Percentiles rank a stretch among this genome's conserved stretches.
phyloP scores from a whole-genome alignment of 2,888 invertebrate species.

The Agrochola circellaris region DNA sequence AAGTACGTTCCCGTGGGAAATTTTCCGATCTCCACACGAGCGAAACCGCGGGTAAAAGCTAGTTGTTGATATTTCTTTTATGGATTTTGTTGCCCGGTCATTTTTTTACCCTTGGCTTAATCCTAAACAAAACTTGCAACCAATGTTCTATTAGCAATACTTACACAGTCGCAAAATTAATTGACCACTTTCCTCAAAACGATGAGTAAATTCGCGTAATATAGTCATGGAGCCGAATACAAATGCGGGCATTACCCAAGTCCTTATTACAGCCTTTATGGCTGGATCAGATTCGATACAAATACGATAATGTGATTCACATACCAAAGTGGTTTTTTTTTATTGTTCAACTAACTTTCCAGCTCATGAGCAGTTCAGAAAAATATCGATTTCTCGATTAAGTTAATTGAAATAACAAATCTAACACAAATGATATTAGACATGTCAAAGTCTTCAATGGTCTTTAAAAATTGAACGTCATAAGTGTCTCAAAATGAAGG shows the following conservation, averaged over 20 bases:
- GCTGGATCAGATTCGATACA: slow-evolving; percentile 42
- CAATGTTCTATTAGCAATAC: not conserved
- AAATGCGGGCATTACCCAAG: slow-evolving; percentile 48
- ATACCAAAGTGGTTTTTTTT: slow-evolving; percentile 34
- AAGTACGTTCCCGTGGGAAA: too few relatives aligned
- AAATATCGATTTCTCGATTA: not conserved
- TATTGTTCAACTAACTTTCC: not conserved
- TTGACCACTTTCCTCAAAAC: slow-evolving; percentile 17
- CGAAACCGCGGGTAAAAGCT: too few relatives aligned
- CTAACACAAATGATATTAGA: not conserved
- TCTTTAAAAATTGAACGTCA: not conserved
- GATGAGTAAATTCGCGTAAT: slow-evolving; percentile 27
- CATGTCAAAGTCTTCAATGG: not conserved
- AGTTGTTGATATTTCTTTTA: not conserved
- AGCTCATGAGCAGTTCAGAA: not conserved
- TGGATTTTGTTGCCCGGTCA: not conserved
- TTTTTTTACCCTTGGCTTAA: not conserved
- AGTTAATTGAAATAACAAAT: not conserved
- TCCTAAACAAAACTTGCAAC: not conserved
- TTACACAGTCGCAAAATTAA: slow-evolving; percentile 9
- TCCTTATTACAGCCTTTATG: slow-evolving; percentile 32
- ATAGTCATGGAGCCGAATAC: slow-evolving; percentile 35
- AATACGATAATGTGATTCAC: slow-evolving; percentile 59
- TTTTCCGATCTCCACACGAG: too few relatives aligned
- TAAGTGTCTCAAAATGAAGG: not conserved